Evolutionary conservation across 2,797 vertebrate species (phyloP).

Genomic region (Notolepis coatsorum): DNA sequence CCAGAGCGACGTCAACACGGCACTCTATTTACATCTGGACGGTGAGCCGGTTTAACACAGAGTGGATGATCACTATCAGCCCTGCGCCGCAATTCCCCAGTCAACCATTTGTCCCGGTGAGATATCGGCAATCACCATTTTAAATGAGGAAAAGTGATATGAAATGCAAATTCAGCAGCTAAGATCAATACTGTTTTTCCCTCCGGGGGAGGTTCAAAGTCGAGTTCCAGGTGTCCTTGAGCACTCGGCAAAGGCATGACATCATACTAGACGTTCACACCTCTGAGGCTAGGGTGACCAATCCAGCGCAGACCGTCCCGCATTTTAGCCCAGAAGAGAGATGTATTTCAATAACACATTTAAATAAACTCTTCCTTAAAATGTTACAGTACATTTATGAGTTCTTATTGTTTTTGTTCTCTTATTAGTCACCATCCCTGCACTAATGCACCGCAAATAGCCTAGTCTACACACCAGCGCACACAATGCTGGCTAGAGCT

Average conservation of each 20-base stretch:
- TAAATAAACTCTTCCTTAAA: too few species aligned
- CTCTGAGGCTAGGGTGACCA: too few species aligned
- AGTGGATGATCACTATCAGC: constrained; percentile 74
- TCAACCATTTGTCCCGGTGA: constrained; percentile 66
- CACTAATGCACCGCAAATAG: too few species aligned
- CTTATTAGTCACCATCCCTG: too few species aligned
- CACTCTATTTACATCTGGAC: constrained; percentile 75
- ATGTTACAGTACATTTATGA: too few species aligned
- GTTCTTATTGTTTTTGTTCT: too few species aligned
- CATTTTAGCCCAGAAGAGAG: too few species aligned
- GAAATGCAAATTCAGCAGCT: constrained; percentile 78
- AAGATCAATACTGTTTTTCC: constrained; percentile 71
- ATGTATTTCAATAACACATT: too few species aligned
- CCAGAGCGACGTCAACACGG: constrained; percentile 52
- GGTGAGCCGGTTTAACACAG: constrained; percentile 78
- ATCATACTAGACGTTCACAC: too few species aligned
- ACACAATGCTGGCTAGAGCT: too few species aligned
- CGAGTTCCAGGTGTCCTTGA: constrained; percentile 53
- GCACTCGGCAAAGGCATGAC: constrained; percentile 26
- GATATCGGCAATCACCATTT: constrained; percentile 79
- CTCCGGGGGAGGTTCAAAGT: constrained; percentile 40
- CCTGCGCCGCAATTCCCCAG: constrained; percentile 66
- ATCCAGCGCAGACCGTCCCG: too few species aligned
- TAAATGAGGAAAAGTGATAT: constrained; percentile 76
- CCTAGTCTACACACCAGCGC: too few species aligned